Evolutionary conservation across 1,140 invertebrate genomes (phyloP).

Genomic region (Aricia agestis): DNA sequence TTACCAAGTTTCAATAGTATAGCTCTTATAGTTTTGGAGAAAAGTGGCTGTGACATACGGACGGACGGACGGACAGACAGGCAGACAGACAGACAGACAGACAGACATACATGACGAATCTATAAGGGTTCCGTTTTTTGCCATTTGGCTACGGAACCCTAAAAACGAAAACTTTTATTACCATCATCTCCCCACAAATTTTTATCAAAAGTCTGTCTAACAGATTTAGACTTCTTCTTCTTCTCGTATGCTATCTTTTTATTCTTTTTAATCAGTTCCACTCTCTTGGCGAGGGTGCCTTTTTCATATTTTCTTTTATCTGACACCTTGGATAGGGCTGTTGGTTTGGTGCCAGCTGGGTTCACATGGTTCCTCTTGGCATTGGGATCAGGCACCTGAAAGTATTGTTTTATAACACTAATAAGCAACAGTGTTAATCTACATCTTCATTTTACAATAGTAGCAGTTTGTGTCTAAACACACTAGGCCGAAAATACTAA

Average conservation of each 20-base stretch:
- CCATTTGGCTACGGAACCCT: too few species aligned
- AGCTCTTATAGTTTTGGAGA: too few species aligned
- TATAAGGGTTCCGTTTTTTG: too few species aligned
- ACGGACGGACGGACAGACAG: too few species aligned
- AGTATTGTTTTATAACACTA: conserved; percentile 5
- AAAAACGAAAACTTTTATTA: conserved; percentile 30
- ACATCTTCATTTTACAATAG: too few species aligned
- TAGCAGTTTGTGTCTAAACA: too few species aligned
- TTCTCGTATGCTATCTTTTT: conserved; percentile 53
- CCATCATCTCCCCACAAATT: conserved; percentile 64
- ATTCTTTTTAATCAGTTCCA: conserved; percentile 55
- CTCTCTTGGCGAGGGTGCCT: conserved; percentile 54
- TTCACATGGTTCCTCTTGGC: conserved; percentile 75
- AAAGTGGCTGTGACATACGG: too few species aligned
- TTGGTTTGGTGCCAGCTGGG: conserved; percentile 56
- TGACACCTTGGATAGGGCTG: conserved; percentile 58
- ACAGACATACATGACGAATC: too few species aligned
- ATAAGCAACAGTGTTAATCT: too few species aligned
- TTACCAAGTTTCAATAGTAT: too few species aligned
- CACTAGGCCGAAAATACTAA: too few species aligned
- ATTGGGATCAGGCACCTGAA: conserved; percentile 76
- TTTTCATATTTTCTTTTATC: conserved; percentile 49
- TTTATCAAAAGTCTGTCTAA: conserved; percentile 51
- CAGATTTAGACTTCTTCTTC: conserved; percentile 52
- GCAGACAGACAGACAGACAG: too few species aligned